Evolutionary conservation across 2,888 invertebrate genomes (phyloP).

Genomic region (Argyresthia goedartella): DNA sequence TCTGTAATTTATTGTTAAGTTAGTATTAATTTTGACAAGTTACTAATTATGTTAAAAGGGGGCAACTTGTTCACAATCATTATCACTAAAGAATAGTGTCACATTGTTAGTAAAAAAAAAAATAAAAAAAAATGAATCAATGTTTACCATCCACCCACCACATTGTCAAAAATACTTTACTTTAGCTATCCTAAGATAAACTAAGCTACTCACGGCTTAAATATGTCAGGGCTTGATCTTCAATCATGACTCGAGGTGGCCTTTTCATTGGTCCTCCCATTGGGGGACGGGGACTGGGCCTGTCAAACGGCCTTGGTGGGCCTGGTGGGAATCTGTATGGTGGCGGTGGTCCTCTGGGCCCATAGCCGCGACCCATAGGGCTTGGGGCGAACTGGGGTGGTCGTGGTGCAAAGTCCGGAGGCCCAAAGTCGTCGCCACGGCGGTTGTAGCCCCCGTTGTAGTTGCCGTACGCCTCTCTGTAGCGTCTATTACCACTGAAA

Average conservation of each 20-base stretch:
- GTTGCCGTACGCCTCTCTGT: conserved; percentile 38
- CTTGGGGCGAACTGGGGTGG: background rate
- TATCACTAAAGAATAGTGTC: too few species aligned
- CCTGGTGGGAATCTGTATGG: background rate
- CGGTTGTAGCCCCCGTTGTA: conserved; percentile 23
- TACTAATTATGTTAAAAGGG: too few species aligned
- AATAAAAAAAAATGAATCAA: too few species aligned
- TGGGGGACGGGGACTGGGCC: conserved; percentile 15
- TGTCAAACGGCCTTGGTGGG: background rate
- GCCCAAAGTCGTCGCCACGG: background rate
- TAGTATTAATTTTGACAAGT: too few species aligned
- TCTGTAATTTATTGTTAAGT: too few species aligned
- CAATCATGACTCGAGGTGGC: conserved; percentile 10
- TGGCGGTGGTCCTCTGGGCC: conserved; percentile 1
- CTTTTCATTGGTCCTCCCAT: conserved; percentile 25
- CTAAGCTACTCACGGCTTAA: conserved; percentile 29
- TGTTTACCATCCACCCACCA: too few species aligned
- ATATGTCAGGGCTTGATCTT: conserved; percentile 20
- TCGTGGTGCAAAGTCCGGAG: background rate
- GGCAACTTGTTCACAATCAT: too few species aligned
- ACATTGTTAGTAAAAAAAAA: too few species aligned
- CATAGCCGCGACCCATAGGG: conserved; percentile 10
- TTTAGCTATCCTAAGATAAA: background rate
- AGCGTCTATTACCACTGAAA: conserved; percentile 27
- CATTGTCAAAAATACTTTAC: too few species aligned